phyloP scores from a whole-genome alignment of 1,140 invertebrate genomes.

The Ceratina australensis region DNA sequence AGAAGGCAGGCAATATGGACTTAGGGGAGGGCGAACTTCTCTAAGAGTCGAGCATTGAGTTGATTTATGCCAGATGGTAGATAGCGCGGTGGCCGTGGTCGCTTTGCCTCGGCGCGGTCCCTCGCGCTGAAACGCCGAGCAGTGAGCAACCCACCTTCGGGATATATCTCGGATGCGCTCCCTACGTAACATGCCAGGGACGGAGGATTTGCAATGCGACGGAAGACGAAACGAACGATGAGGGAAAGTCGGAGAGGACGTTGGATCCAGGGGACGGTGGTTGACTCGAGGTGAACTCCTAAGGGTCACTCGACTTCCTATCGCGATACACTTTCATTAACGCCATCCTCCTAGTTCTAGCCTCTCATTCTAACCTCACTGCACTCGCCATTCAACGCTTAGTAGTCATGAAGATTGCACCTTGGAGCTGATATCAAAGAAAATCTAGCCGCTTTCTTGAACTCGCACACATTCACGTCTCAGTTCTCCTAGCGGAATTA shows the following conservation, averaged over 20 bases:
- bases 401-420: slow-evolving; percentile 27
- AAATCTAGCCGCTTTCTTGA: slow-evolving; percentile 4
- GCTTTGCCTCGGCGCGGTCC: slow-evolving; percentile 63
- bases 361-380: not conserved
- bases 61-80: slow-evolving; percentile 77
- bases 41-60: slow-evolving; percentile 72
- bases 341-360: slow-evolving; percentile 2
- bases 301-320: slow-evolving; percentile 54
- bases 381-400: slow-evolving; percentile 12
- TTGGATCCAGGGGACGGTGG: slow-evolving; percentile 20
- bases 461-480: no score
- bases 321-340: slow-evolving; percentile 70
- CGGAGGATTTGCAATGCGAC: slow-evolving; percentile 3
- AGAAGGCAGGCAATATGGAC: slow-evolving; percentile 66
- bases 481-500: slow-evolving; percentile 14
- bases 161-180: slow-evolving; percentile 53
- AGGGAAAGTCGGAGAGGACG: slow-evolving; percentile 15
- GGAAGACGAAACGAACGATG: slow-evolving; percentile 35
- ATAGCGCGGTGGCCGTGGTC: slow-evolving; percentile 66
- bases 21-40: slow-evolving; percentile 68
- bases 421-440: slow-evolving; percentile 33
- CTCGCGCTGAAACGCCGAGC: slow-evolving; percentile 54
- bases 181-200: slow-evolving; percentile 54
- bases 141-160: slow-evolving; percentile 58
- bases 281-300: slow-evolving; percentile 43